Evolutionary conservation across 2,797 vertebrate genomes (phyloP).

Genomic region (Synaphobranchus kaupii): DNA sequence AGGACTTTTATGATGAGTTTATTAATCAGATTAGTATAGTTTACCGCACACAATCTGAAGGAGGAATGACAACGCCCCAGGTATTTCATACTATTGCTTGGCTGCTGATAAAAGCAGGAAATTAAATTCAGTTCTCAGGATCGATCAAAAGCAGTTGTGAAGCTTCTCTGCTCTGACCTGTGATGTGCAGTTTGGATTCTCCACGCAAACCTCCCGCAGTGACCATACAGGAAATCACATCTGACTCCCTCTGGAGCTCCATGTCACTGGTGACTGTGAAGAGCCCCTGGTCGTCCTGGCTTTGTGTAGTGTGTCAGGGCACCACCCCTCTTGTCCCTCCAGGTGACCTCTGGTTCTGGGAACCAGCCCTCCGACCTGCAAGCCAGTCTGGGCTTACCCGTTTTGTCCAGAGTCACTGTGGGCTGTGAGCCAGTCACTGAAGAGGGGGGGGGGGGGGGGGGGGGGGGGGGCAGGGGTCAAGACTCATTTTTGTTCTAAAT

Average conservation of each 20-base stretch:
- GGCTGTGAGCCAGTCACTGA: conserved; percentile 1
- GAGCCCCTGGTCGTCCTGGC: neutral
- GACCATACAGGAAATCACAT: conserved; percentile 15
- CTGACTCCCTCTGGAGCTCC: neutral
- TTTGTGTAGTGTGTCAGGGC: neutral
- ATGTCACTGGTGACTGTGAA: neutral
- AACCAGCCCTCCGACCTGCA: conserved; percentile 19
- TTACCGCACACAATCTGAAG: neutral
- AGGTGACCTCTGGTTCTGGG: conserved; percentile 5
- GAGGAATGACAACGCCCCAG: neutral
- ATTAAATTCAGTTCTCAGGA: neutral
- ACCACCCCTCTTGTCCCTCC: neutral
- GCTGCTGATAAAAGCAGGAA: neutral
- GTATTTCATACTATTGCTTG: neutral
- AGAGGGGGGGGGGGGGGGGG: neutral
- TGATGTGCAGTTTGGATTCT: conserved; percentile 1
- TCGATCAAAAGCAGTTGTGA: neutral
- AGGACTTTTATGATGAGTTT: neutral
- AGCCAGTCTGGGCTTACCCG: neutral
- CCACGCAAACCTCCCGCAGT: neutral
- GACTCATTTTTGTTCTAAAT: neutral
- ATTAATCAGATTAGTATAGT: neutral
- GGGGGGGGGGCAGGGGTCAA: neutral
- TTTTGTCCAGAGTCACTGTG: neutral
- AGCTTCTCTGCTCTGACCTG: neutral